Percentiles rank a stretch among this genome's conserved stretches.
These are phyloP conservation scores for Leptinotarsa haldemani DNA, from an alignment of 2,888 invertebrate genomes.

Conservation along the genomic window DNA sequence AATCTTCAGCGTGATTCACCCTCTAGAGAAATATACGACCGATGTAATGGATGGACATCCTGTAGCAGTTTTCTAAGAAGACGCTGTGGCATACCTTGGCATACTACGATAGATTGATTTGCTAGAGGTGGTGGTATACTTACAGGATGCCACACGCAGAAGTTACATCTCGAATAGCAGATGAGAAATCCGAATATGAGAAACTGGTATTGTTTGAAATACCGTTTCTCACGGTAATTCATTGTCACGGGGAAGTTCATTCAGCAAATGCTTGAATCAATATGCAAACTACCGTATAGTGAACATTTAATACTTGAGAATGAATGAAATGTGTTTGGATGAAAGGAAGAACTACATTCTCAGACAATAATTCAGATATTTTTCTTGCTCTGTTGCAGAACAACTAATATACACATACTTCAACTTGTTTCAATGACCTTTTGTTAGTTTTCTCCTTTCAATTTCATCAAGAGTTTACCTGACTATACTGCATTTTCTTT, in stretches of 20 bases:
- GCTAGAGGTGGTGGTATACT: slow-evolving; percentile 13
- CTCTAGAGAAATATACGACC: slow-evolving; percentile 15
- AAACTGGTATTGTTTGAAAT: slow-evolving; percentile 6
- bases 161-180: slow-evolving; percentile 9
- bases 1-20: not conserved
- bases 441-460: no score
- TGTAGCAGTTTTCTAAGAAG: slow-evolving; percentile 42
- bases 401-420: no score
- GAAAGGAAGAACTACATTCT: no score
- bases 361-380: no score
- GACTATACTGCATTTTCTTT: no score
- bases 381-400: no score
- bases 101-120: slow-evolving; percentile 20
- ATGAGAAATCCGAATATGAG: not conserved
- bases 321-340: no score
- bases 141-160: slow-evolving; percentile 23
- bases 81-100: slow-evolving; percentile 34
- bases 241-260: not conserved
- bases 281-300: not conserved
- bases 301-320: no score
- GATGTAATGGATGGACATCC: slow-evolving; percentile 40
- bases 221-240: not conserved
- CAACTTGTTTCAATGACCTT: no score
- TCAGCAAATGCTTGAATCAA: not conserved
- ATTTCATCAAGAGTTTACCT: no score